Percentiles rank a stretch among this genome's conserved stretches.
These are phyloP conservation scores for Manis javanica DNA, from an alignment of 2,797 vertebrate genomes.

Conservation along the genomic window DNA sequence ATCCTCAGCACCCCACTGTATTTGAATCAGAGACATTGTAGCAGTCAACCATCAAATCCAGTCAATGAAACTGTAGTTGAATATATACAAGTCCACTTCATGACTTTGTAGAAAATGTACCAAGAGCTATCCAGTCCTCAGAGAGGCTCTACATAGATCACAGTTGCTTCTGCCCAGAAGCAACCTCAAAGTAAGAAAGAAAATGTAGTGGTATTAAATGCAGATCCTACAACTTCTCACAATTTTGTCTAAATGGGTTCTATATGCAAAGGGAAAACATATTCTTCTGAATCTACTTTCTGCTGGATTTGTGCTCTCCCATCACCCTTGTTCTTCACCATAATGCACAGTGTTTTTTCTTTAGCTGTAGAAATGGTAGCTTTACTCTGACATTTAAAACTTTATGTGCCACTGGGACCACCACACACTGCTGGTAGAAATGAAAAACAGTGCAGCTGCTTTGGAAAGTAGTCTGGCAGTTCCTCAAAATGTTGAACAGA, in stretches of 20 bases:
- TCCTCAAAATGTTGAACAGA: neutral
- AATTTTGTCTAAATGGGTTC: neutral
- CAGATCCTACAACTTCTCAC: neutral
- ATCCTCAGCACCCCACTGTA: neutral
- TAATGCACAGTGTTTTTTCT: neutral
- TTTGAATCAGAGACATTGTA: conserved; percentile 35
- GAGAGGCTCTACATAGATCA: neutral
- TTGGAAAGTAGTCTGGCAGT: neutral
- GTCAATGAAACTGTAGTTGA: conserved; percentile 18
- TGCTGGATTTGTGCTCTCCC: neutral
- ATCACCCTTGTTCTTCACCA: neutral
- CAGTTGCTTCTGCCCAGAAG: neutral
- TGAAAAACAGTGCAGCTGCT: neutral
- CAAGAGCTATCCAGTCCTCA: neutral
- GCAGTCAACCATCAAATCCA: neutral
- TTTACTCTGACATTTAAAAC: conserved; percentile 26
- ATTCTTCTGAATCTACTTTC: neutral
- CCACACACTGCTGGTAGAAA: neutral
- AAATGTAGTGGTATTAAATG: neutral
- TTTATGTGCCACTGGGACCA: neutral
- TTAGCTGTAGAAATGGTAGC: neutral
- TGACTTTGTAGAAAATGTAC: neutral
- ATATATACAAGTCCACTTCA: neutral
- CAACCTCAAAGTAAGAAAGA: neutral
- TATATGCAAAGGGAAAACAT: neutral